Evolutionary conservation across 2,888 invertebrate genomes (phyloP).

Genomic region (Andrena chrysosceles): DNA sequence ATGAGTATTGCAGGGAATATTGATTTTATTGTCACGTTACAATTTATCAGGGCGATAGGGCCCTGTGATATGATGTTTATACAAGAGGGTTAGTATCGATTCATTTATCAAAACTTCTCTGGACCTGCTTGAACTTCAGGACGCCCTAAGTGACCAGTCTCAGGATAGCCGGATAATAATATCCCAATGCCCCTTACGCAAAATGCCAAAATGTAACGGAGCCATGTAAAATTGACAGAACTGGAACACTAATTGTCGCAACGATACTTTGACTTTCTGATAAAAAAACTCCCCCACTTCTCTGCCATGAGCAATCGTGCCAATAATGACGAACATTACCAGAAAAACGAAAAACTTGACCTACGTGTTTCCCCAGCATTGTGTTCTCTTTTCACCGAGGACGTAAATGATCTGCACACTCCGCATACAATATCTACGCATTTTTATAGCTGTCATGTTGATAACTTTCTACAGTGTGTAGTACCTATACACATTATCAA

Average conservation of each 20-base stretch:
- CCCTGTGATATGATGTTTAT: too few species aligned
- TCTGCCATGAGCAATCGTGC: neutral
- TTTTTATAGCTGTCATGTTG: neutral
- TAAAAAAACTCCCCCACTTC: neutral
- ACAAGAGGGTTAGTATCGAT: too few species aligned
- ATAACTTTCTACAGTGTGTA: conserved; percentile 12
- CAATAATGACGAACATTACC: neutral
- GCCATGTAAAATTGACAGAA: too few species aligned
- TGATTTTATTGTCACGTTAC: too few species aligned
- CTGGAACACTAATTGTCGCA: too few species aligned
- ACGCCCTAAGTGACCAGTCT: too few species aligned
- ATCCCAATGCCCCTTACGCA: too few species aligned
- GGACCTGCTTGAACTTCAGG: too few species aligned
- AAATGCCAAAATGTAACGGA: too few species aligned
- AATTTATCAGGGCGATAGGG: too few species aligned
- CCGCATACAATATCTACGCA: conserved; percentile 2
- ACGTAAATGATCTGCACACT: neutral
- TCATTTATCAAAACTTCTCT: too few species aligned
- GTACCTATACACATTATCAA: neutral
- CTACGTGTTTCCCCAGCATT: neutral
- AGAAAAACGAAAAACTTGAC: conserved; percentile 1
- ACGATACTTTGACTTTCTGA: neutral
- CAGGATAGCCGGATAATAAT: too few species aligned
- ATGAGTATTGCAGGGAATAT: neutral
- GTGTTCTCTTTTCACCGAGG: neutral